Percentiles rank a stretch among this genome's conserved stretches.
These are phyloP conservation scores for Caenorhabditis brenneri DNA, from an alignment of 1,140 invertebrate species.

Conservation along the genomic window DNA sequence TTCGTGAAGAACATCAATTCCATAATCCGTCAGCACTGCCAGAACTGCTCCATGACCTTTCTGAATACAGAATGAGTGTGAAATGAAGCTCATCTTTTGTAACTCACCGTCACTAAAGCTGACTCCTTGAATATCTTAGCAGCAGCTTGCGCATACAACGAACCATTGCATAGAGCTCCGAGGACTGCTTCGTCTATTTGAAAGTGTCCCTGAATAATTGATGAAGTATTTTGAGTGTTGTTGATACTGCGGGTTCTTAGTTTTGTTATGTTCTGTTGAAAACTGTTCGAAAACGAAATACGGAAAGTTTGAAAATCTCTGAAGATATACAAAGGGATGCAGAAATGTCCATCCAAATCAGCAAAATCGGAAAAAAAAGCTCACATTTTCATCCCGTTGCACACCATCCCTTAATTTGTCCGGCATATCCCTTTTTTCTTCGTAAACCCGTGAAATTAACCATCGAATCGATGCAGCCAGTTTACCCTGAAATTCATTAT, in stretches of 20 bases:
- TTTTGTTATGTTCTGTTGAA: constrained; percentile 29
- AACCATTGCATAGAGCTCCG: constrained; percentile 88
- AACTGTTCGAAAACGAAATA: background rate
- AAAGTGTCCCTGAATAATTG: constrained; percentile 80
- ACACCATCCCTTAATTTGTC: constrained; percentile 90
- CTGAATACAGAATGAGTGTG: constrained; percentile 51
- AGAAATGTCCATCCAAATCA: no score
- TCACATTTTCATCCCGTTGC: constrained; percentile 87
- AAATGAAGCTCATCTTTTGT: background rate
- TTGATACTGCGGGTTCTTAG: constrained; percentile 14
- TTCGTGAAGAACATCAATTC: constrained; percentile 81
- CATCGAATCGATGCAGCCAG: constrained; percentile 94
- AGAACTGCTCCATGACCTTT: constrained; percentile 80
- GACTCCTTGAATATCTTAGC: constrained; percentile 95
- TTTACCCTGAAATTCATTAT: constrained; percentile 83
- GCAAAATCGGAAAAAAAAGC: background rate
- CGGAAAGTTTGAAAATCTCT: no score
- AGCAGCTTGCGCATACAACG: constrained; percentile 91
- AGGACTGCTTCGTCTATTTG: constrained; percentile 90
- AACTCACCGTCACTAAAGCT: constrained; percentile 88
- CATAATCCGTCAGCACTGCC: constrained; percentile 87
- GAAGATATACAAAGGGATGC: no score
- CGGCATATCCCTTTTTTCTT: constrained; percentile 82
- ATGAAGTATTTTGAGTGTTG: constrained; percentile 49
- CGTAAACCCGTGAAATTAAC: constrained; percentile 94